Conservation (phyloP, 2,888 invertebrate species). For the Caenorhabditis virilis region DNA sequence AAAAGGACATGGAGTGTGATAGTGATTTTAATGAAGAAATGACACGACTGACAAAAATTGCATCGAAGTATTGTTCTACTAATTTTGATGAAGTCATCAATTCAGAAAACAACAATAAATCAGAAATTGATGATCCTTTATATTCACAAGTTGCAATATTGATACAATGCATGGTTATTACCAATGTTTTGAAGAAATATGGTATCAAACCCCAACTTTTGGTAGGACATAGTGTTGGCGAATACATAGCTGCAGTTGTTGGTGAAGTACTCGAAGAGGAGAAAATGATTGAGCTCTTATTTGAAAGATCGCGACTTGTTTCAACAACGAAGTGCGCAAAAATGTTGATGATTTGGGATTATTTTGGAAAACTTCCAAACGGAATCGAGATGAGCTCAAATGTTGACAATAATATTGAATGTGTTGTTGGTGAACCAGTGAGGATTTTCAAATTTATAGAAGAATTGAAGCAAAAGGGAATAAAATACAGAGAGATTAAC, state of each 20-base stretch:
- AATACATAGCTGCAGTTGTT: constrained; percentile 53
- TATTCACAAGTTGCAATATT: constrained; percentile 52
- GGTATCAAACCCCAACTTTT: constrained; percentile 34
- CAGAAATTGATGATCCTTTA: constrained; percentile 1
- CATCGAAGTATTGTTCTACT: not conserved
- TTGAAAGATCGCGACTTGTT: constrained; percentile 43
- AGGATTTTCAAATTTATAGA: constrained; percentile 21
- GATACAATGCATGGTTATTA: constrained; percentile 40
- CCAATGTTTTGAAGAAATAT: constrained; percentile 24
- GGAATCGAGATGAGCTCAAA: constrained; percentile 53
- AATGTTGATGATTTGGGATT: constrained; percentile 54
- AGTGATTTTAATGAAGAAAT: constrained; percentile 6
- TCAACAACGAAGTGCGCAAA: constrained; percentile 45
- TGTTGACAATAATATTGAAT: constrained; percentile 35
- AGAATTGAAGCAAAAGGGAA: not conserved
- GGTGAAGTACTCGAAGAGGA: constrained; percentile 23
- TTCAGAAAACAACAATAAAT: constrained; percentile 8
- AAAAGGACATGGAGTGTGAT: constrained; percentile 14
- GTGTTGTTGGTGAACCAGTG: constrained; percentile 44
- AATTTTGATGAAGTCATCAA: constrained; percentile 1
- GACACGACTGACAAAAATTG: constrained; percentile 16
- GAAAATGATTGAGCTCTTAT: constrained; percentile 39
- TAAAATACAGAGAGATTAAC: constrained; percentile 42
- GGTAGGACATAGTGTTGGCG: constrained; percentile 64
- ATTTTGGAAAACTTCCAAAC: constrained; percentile 25